Evolutionary conservation across 1,140 invertebrate genomes (phyloP), one percentile per base, ranked within the genome.

Genomic region (Centruroides sculpturatus): DNA sequence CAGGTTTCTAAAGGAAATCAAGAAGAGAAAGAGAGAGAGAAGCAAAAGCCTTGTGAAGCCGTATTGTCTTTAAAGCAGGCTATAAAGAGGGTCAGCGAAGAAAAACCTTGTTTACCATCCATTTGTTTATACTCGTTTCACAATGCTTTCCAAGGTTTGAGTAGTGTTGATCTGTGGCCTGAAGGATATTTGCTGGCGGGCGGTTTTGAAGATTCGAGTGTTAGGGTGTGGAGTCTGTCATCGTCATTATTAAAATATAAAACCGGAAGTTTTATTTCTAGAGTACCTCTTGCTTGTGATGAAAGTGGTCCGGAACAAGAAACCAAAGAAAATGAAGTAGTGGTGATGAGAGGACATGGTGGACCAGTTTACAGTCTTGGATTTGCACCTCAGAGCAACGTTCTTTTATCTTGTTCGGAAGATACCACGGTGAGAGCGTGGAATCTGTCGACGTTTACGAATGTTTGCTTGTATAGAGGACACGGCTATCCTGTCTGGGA

Each of bases 401-500:
- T 85, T 63, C 72, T 89, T 48, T 72, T 89, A 55, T 87, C 86
- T 34, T 82, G 82, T 49, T 89, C 87, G 41, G 83, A 85, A 70
- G 88, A 91, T 72, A 80, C 77, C 59, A 84, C 84, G 69, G 71
- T 75, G 50, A 62, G 73, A 55, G 59, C 73, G 23, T 76, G 74
- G 71, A 67, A 75, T 66, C n/a, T 74, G 60, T 59, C 67, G 55
- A 65, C 59, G 34, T 65, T 66, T 55, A 67, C 66, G 36, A 72
- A 74, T 68, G 58, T 69, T 59, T 69, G 68, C 6, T 59, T 73
- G 5, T 79, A 78, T 72, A 82, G 80, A 66, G 89, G 89, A 49
- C 89, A 93, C 71, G 84, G 82, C 67, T 86, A 87, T 70, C 85
- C 88, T n/a, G 82, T 93, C 50, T 92, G 88, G 85, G 86, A 84